These are phyloP conservation scores for Leucoraja ocellata DNA, from an alignment of 2,797 vertebrate genomes.

Conservation along the genomic window DNA sequence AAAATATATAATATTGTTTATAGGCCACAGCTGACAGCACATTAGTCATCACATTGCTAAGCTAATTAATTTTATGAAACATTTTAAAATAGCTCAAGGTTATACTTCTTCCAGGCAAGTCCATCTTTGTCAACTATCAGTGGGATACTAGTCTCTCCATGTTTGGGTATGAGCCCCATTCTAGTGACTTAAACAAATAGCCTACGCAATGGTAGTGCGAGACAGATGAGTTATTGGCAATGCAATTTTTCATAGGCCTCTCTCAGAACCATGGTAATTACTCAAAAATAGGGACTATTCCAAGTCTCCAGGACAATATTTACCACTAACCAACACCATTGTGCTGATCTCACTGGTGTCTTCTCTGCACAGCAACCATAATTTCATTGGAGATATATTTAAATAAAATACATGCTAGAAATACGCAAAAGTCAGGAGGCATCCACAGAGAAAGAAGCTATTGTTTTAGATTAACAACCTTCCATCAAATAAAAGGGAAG, in stretches of 20 bases:
- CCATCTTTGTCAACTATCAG: neutral
- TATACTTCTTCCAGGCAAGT: neutral
- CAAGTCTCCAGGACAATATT: neutral
- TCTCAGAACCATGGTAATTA: neutral
- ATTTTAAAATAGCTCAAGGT: neutral
- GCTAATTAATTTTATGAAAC: neutral
- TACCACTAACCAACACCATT: neutral
- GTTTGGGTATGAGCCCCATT: neutral
- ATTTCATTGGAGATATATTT: neutral
- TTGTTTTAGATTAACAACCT: too few species aligned
- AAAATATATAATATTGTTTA: neutral
- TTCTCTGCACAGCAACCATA: neutral
- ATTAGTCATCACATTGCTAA: neutral
- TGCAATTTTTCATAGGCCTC: neutral
- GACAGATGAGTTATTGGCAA: neutral
- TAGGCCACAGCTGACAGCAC: neutral
- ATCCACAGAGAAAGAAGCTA: too few species aligned
- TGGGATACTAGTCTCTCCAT: neutral
- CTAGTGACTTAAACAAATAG: neutral
- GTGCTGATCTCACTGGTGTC: neutral
- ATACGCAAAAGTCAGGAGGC: too few species aligned
- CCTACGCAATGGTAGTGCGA: neutral
- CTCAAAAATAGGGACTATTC: neutral
- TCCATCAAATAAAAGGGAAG: too few species aligned
- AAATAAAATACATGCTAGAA: too few species aligned